Evolutionary conservation across 2,113 vertebrate genomes (phyloP), one percentile per base, ranked within the genome.

Genomic region (Arothron firmamentum): DNA sequence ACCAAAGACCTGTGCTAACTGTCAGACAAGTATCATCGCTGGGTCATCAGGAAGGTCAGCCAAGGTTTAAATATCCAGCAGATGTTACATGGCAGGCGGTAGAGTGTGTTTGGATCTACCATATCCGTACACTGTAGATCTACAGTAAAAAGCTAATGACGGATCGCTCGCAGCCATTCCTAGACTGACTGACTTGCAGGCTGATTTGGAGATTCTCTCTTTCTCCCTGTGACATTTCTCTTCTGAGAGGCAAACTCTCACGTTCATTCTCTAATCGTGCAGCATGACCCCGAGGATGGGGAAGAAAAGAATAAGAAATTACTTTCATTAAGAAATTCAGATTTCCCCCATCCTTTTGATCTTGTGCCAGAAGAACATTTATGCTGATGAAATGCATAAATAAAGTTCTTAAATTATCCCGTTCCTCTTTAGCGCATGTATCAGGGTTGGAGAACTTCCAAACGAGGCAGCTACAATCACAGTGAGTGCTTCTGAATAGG

Each of bases 251-350:
- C 56, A 59, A 38, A 78, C 79, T 81, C 83, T 89, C 85, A 83
- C 77, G 75, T 86, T 88, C 75, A 65, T 71, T 84, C 84, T 85
- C 80, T 90, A 89, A 91, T 89, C 84, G 80, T 72, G 88, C 87
- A 78, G 90, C 85, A 85, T 82, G 88, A 90, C 90, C 90, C 90
- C 71, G 84, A 88, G 90, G 89, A 92, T 84, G 88, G 82, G 34
- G 87, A 90, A 89, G 88, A 91, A 91, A 89, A 90, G 87, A 88
- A 90, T 85, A 81, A 90, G 83, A 89, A 91, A 90, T 88, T 78
- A 91, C 90, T 91, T 92, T 91, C 91, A 92, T 91, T 92, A 91
- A 91, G 89, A 88, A 92, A 91, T 90, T 89, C 91, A 89, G 86
- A 91, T 90, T 87, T 84, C 79, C 77, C 79, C 67, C 85, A 87